Evolutionary conservation across 2,797 vertebrate genomes (phyloP).

Genomic region (Karalla daura): DNA sequence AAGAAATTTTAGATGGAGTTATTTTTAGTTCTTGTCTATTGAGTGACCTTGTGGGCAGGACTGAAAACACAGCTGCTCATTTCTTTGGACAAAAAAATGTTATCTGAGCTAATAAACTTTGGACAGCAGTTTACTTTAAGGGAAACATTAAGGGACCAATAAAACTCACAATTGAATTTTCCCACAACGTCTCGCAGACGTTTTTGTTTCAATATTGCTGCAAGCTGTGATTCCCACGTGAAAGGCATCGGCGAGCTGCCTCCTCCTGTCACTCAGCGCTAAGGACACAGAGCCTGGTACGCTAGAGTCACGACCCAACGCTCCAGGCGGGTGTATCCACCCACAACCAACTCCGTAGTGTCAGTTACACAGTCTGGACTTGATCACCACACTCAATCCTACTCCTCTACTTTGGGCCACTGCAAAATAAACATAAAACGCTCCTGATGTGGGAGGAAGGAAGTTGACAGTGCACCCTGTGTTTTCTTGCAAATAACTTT

Average conservation of each 20-base stretch:
- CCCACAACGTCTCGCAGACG: constrained; percentile 87
- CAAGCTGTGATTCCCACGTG: constrained; percentile 98
- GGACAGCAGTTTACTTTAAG: constrained; percentile 86
- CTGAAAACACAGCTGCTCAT: constrained; percentile 89
- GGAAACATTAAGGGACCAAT: constrained; percentile 81
- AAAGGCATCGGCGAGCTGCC: constrained; percentile 92
- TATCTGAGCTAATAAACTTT: constrained; percentile 89
- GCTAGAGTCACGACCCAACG: constrained; percentile 88
- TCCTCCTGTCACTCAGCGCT: constrained; percentile 92
- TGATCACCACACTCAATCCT: constrained; percentile 67
- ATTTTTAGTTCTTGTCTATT: constrained; percentile 80
- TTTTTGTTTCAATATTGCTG: constrained; percentile 87
- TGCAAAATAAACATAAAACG: constrained; percentile 45
- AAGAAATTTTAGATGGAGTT: constrained; percentile 70
- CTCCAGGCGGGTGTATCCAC: constrained; percentile 88
- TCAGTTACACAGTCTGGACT: constrained; percentile 91
- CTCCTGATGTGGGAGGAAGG: constrained; percentile 16
- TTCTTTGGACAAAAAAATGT: constrained; percentile 87
- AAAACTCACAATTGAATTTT: constrained; percentile 91
- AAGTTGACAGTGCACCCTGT: constrained; percentile 22
- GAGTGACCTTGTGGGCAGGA: constrained; percentile 78
- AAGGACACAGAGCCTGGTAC: constrained; percentile 87
- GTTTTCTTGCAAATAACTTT: constrained; percentile 19
- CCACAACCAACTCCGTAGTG: constrained; percentile 86
- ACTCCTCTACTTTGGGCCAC: constrained; percentile 49